phyloP scores from a whole-genome alignment of 2,797 vertebrate genomes.

The Acestrorhynchus altus region DNA sequence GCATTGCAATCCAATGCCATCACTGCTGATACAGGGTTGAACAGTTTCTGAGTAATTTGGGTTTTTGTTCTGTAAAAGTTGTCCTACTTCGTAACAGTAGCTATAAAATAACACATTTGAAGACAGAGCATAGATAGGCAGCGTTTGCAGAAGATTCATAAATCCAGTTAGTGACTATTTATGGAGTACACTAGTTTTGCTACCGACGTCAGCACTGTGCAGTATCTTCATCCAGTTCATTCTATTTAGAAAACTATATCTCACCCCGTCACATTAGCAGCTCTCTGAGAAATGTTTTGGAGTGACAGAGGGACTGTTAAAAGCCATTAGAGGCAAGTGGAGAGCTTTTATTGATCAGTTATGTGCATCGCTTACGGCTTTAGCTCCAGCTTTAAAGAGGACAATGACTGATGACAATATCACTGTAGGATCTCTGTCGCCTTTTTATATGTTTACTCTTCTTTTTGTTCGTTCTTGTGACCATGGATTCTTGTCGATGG shows the following conservation, averaged over 20 bases:
- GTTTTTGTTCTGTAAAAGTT: no score
- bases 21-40: no score
- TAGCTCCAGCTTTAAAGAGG: conserved; percentile 19
- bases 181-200: background rate
- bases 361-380: conserved; percentile 29
- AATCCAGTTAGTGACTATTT: background rate
- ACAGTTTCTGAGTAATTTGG: background rate
- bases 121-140: no score
- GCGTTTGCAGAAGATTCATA: background rate
- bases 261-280: background rate
- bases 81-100: no score
- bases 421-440: conserved; percentile 5
- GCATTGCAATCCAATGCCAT: no score
- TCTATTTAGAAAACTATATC: background rate
- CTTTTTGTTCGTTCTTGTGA: background rate
- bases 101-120: no score
- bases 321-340: conserved; percentile 5
- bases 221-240: background rate
- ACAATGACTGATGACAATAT: conserved; percentile 22
- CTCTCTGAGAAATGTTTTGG: conserved; percentile 6
- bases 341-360: conserved; percentile 39
- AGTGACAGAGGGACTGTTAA: background rate
- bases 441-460: conserved; percentile 17
- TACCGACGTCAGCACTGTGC: background rate
- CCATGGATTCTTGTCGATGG: conserved; percentile 5